Conservation (phyloP, 2,888 invertebrate species). For the Lithophane ornitopus region DNA sequence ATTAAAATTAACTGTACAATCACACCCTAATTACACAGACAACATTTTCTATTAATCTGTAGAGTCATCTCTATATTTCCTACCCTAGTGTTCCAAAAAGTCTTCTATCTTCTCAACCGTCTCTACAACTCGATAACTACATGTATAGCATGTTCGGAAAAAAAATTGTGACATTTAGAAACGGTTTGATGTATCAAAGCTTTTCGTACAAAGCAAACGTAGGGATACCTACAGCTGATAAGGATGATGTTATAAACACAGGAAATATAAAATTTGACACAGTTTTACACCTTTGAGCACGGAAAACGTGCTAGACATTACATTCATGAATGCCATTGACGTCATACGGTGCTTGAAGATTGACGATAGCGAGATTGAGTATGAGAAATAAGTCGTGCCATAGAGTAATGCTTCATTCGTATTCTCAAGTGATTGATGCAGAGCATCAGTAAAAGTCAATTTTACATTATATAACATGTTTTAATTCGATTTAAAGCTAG, state of each 20-base stretch:
- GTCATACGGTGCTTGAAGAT: conserved; percentile 54
- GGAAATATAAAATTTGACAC: conserved; percentile 38
- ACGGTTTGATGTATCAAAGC: conserved; percentile 4
- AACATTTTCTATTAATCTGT: not conserved
- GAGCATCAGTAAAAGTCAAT: conserved; percentile 28
- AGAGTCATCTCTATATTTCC: not conserved
- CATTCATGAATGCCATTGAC: conserved; percentile 60
- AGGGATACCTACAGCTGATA: not conserved
- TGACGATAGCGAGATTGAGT: conserved; percentile 53
- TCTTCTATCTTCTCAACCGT: not conserved
- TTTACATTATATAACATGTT: conserved; percentile 8
- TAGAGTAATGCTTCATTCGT: conserved; percentile 32
- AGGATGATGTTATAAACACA: conserved; percentile 27
- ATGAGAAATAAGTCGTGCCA: conserved; percentile 51
- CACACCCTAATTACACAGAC: conserved; percentile 36
- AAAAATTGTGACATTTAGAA: conserved; percentile 4
- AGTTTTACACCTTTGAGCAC: conserved; percentile 47
- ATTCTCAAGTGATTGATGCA: conserved; percentile 37
- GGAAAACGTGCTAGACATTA: conserved; percentile 51
- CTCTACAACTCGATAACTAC: not conserved
- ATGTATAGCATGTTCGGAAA: not conserved
- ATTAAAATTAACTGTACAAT: conserved; percentile 63
- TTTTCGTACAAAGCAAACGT: conserved; percentile 6
- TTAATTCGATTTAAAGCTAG: conserved; percentile 10
- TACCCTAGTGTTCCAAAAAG: not conserved